phyloP scores from a whole-genome alignment of 2,113 vertebrate species.

The Pangasianodon gigas region DNA sequence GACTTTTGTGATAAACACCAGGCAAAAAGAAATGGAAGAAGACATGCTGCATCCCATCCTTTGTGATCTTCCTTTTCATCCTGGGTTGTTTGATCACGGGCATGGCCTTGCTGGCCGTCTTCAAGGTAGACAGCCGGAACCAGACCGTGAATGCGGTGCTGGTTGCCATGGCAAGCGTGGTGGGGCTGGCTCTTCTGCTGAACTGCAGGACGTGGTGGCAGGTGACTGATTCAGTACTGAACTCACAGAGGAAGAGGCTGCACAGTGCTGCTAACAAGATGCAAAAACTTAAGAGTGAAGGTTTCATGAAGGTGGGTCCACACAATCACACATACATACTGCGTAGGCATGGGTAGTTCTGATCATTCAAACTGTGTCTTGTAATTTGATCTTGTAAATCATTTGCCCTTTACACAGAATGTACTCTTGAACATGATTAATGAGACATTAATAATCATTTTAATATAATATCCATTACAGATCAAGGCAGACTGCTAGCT shows the following conservation, averaged over 20 bases:
- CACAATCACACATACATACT: background rate
- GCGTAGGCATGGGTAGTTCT: background rate
- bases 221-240: constrained; percentile 88
- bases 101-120: constrained; percentile 82
- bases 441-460: background rate
- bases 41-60: constrained; percentile 94
- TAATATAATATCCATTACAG: background rate
- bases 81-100: constrained; percentile 82
- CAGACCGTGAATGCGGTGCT: constrained; percentile 85
- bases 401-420: background rate
- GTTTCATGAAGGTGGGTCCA: constrained; percentile 91
- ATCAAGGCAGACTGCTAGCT: background rate
- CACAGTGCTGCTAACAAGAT: constrained; percentile 89
- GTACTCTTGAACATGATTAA: background rate
- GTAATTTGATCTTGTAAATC: background rate
- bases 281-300: constrained; percentile 93
- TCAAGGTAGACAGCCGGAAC: constrained; percentile 80
- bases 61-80: constrained; percentile 86
- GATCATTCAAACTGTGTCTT: background rate
- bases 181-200: constrained; percentile 87
- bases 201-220: constrained; percentile 97
- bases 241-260: constrained; percentile 93
- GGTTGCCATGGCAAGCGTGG: constrained; percentile 80
- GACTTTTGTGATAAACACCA: constrained; percentile 56
- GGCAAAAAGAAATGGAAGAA: constrained; percentile 96